Evolutionary conservation across 2,888 invertebrate genomes (phyloP).

Genomic region (Hydropsyche betteni): DNA sequence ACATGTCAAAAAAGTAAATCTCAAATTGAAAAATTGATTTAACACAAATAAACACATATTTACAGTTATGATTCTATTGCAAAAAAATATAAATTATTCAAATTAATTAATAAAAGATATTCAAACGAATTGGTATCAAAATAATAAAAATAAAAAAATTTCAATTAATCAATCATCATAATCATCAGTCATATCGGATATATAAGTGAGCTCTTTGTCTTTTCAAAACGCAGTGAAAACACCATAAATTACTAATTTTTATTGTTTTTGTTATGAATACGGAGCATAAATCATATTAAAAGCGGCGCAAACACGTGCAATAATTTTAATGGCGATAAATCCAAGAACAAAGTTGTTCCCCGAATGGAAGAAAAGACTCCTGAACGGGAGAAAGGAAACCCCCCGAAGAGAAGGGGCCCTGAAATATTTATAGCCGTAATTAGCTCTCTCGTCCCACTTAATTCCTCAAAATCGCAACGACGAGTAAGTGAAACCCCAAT

Average conservation of each 20-base stretch:
- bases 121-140: too few species aligned
- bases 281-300: conserved; percentile 11
- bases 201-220: too few species aligned
- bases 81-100: too few species aligned
- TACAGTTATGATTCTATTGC: not conserved
- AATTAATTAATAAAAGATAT: too few species aligned
- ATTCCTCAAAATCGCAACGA: conserved; percentile 29
- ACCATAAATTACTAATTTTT: conserved; percentile 9
- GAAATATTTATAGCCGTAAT: conserved; percentile 32
- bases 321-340: conserved; percentile 32
- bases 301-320: conserved; percentile 27
- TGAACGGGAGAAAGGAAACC: not conserved
- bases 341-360: conserved; percentile 17
- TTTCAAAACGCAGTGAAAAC: too few species aligned
- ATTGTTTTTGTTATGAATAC: too few species aligned
- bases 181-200: too few species aligned
- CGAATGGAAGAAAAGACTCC: not conserved
- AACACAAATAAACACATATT: not conserved
- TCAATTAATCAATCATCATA: too few species aligned
- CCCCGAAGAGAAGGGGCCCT: not conserved
- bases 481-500: conserved; percentile 28
- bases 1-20: not conserved
- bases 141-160: too few species aligned
- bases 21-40: not conserved
- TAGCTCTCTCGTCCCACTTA: conserved; percentile 30